These are phyloP conservation scores for Lycophotia porphyrea DNA, from an alignment of 2,888 invertebrate species.

Conservation along the genomic window DNA sequence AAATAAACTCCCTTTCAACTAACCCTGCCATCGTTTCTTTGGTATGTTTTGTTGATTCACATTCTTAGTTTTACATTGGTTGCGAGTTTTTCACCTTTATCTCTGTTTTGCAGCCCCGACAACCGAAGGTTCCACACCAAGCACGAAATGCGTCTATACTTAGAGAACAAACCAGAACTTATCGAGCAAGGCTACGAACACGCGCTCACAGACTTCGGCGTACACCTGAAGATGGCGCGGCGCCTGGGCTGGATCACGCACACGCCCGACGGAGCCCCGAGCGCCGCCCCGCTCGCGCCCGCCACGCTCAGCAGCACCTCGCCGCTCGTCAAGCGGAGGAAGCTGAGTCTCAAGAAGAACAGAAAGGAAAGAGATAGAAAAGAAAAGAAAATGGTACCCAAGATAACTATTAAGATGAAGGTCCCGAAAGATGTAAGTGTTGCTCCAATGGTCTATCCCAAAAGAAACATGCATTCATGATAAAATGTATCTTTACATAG, in stretches of 20 bases:
- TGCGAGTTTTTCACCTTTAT: constrained; percentile 18
- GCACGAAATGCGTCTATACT: constrained; percentile 82
- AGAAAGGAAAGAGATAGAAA: constrained; percentile 12
- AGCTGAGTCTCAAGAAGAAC: constrained; percentile 71
- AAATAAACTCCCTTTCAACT: neutral
- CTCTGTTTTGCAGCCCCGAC: constrained; percentile 76
- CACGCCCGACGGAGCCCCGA: constrained; percentile 72
- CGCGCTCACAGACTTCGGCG: constrained; percentile 84
- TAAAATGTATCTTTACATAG: too few species aligned
- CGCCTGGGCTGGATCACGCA: constrained; percentile 84
- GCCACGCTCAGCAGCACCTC: constrained; percentile 72
- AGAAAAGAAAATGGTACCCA: constrained; percentile 68
- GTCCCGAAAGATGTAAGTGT: constrained; percentile 32
- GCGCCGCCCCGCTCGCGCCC: constrained; percentile 68
- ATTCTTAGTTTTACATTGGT: neutral
- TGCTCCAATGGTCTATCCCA: neutral
- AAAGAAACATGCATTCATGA: neutral
- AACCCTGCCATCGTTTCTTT: neutral
- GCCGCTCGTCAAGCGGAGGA: constrained; percentile 77
- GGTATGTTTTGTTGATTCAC: neutral
- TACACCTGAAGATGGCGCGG: constrained; percentile 84
- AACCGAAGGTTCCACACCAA: constrained; percentile 85
- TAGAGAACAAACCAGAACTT: constrained; percentile 74
- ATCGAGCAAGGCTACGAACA: constrained; percentile 73
- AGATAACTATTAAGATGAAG: constrained; percentile 61